Percentiles rank a stretch among this genome's conserved stretches.
phyloP scores from a whole-genome alignment of 2,797 vertebrate species.

The Enteromius unitaeniatus region DNA sequence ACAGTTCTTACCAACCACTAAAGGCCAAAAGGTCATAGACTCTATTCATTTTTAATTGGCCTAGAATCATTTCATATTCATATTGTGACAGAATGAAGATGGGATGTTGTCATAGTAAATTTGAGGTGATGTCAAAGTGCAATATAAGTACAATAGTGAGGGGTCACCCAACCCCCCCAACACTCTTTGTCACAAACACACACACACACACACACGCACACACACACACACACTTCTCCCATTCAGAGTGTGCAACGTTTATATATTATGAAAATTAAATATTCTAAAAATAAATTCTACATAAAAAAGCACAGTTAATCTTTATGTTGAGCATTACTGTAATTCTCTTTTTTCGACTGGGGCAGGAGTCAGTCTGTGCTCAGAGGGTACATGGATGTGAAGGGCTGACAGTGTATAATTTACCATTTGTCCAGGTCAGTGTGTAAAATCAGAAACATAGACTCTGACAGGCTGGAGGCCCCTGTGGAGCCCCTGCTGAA shows the following conservation, averaged over 20 bases:
- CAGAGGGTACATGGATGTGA: slow-evolving; percentile 26
- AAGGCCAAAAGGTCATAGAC: slow-evolving; percentile 55
- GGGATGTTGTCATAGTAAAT: slow-evolving; percentile 53
- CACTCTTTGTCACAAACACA: background rate
- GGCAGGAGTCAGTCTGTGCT: background rate
- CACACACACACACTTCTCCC: background rate
- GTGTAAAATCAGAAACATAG: slow-evolving; percentile 44
- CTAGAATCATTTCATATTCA: slow-evolving; percentile 50
- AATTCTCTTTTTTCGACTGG: background rate
- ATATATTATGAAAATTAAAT: background rate
- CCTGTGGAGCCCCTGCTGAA: slow-evolving; percentile 40
- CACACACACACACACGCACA: background rate
- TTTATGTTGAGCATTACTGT: background rate
- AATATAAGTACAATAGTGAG: slow-evolving; percentile 37
- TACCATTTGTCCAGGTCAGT: slow-evolving; percentile 51
- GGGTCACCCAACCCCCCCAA: slow-evolving; percentile 34
- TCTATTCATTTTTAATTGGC: slow-evolving; percentile 59
- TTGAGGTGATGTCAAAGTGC: slow-evolving; percentile 41
- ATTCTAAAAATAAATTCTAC: background rate
- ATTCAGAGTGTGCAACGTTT: background rate
- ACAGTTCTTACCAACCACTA: slow-evolving; percentile 33
- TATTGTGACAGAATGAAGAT: slow-evolving; percentile 57
- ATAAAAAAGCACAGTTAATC: background rate
- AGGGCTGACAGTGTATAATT: slow-evolving; percentile 50
- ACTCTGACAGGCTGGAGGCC: slow-evolving; percentile 40